These are phyloP conservation scores for Octopus sinensis DNA, from an alignment of 1,140 invertebrate species.

Conservation along the genomic window DNA sequence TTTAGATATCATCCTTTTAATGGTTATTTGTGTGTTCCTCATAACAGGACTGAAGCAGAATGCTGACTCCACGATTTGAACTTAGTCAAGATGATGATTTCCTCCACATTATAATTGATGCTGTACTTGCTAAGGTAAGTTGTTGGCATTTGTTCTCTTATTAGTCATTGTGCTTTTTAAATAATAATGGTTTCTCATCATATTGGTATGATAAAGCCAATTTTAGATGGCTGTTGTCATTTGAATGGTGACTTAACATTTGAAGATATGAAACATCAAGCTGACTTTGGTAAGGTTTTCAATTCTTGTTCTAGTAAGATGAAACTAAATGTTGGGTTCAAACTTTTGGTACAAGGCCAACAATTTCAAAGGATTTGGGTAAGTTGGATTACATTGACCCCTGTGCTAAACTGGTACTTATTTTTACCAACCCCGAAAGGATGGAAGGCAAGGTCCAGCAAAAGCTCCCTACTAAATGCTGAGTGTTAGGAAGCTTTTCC, in stretches of 20 bases:
- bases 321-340: not conserved
- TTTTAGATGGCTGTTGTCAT: not conserved
- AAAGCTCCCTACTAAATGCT: too few relatives aligned
- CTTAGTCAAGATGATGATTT: not conserved
- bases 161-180: not conserved
- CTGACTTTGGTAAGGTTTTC: not conserved
- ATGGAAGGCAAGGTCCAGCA: too few relatives aligned
- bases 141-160: not conserved
- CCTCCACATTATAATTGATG: not conserved
- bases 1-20: too few relatives aligned
- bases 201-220: not conserved
- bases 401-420: too few relatives aligned
- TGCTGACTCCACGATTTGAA: not conserved
- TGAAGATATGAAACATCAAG: not conserved
- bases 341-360: not conserved
- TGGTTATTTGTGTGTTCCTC: too few relatives aligned
- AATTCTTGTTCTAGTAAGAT: not conserved
- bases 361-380: too few relatives aligned
- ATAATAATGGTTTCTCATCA: not conserved
- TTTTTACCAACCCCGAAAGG: too few relatives aligned
- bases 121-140: constrained; percentile 5
- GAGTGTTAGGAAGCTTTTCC: too few relatives aligned
- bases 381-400: too few relatives aligned
- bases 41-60: not conserved
- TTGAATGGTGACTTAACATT: not conserved